A percentile compares a stretch with the other conserved stretches of the same genome.
Conservation (phyloP, 2,797 vertebrate species). For the Discoglossus pictus region DNA sequence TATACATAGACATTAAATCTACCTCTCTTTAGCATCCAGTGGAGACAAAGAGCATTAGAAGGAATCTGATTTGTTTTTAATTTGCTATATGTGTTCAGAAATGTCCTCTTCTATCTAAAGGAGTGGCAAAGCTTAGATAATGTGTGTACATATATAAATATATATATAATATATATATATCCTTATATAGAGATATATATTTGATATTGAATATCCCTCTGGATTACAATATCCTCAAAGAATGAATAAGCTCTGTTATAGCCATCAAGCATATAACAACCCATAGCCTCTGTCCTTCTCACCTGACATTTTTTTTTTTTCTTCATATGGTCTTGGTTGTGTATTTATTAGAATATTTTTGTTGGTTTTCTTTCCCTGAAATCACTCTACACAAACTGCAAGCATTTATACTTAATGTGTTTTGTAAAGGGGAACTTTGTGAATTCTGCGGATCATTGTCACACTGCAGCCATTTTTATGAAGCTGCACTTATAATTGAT, state of each 20-base stretch:
- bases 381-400: constrained; percentile 8
- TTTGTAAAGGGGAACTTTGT: too few relatives aligned
- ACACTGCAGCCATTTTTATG: too few relatives aligned
- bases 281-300: neutral
- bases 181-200: constrained; percentile 52
- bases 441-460: too few relatives aligned
- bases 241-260: constrained; percentile 51
- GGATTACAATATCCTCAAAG: constrained; percentile 39
- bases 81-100: constrained; percentile 26
- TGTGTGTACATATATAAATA: constrained; percentile 45
- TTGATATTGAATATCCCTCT: constrained; percentile 48
- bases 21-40: constrained; percentile 38
- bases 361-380: constrained; percentile 4
- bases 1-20: constrained; percentile 49
- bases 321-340: neutral
- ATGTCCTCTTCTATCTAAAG: constrained; percentile 1
- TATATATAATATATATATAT: constrained; percentile 40
- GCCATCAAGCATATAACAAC: constrained; percentile 43
- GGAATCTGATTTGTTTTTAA: constrained; percentile 29
- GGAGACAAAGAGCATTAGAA: constrained; percentile 32
- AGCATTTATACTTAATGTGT: too few relatives aligned
- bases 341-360: constrained; percentile 34
- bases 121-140: constrained; percentile 29
- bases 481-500: too few relatives aligned
- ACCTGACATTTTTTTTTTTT: neutral